phyloP scores from a whole-genome alignment of 2,888 invertebrate species.

The Yponomeuta sedellus region DNA sequence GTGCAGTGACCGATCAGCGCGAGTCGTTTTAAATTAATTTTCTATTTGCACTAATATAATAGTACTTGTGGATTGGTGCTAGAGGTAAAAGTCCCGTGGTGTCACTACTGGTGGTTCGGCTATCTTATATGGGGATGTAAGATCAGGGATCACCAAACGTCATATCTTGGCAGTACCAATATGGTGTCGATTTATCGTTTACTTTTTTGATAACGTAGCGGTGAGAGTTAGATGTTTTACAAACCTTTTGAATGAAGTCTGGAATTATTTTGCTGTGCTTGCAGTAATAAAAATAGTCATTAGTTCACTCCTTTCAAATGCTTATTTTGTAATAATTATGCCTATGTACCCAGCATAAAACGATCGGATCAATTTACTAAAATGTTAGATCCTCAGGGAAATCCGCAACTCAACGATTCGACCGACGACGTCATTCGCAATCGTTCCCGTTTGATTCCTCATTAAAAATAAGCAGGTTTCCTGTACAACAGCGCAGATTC shows the following conservation, averaged over 20 bases:
- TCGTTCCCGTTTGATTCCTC: background rate
- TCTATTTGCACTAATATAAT: background rate
- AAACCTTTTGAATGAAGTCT: too few relatives aligned
- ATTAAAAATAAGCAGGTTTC: background rate
- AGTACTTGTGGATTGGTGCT: background rate
- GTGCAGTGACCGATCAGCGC: background rate
- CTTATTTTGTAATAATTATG: too few relatives aligned
- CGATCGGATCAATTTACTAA: background rate
- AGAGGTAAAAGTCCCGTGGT: background rate
- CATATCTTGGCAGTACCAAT: too few relatives aligned
- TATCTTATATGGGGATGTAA: background rate
- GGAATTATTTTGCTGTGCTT: too few relatives aligned
- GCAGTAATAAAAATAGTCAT: too few relatives aligned
- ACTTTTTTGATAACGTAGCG: too few relatives aligned
- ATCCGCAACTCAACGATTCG: background rate
- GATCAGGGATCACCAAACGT: too few relatives aligned
- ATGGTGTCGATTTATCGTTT: too few relatives aligned
- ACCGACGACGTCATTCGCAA: background rate
- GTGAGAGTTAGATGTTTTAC: too few relatives aligned
- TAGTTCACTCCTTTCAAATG: too few relatives aligned
- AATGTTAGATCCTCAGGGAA: background rate
- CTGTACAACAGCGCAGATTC: background rate
- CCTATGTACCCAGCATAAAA: background rate
- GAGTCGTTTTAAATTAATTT: conserved; percentile 2
- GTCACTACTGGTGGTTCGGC: background rate